Base-by-base conservation (phyloP, 2,888 invertebrate species). In the Parnassius apollo region DNA sequence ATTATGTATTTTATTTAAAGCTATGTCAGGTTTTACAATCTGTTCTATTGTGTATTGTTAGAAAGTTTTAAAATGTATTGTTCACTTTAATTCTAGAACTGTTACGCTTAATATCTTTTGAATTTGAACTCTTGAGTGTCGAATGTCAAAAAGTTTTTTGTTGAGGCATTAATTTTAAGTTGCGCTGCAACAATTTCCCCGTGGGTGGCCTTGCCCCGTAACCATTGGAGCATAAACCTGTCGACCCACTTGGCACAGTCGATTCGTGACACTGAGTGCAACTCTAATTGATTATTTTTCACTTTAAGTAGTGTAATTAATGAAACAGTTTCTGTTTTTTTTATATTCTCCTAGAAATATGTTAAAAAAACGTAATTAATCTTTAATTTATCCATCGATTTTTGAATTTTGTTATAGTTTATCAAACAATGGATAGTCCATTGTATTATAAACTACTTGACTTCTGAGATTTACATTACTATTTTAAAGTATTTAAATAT, bases 141-240 rank as follows among this genome's bases (percentile, higher is more conserved):
- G n/a, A 13, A 13, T 48, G 13, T 13, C 54, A 13, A 42, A 42
- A 4, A 9, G n/a, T 10, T 35, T 42, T 54, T 42, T 9, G 8
- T n/a, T 2, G 48, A 42, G 54, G 54, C 54, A 54, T 54, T 42
- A 54, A 54, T 54, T 42, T 42, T 12, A 13, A 42, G 54, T 42
- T 35, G 12, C n/a, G 12, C 42, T 42, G 42, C 42, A 12, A 53
- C 53, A 42, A 25, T 53, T 42, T 22, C 53, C 18, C 42, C 53
- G 12, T 53, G 53, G 53, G 53, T 42, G 42, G 54, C 42, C 42
- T 12, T 54, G 35, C n/a, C 42, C 54, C 9, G 54, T 9, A 54
- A 54, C 54, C 12, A 42, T 54, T 54, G 54, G 42, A 54, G 54
- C 54, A 42, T 54, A 54, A 54, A 54, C 42, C 54, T 42, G 54